Percentiles rank a stretch among this genome's conserved stretches.
These are phyloP conservation scores for Montifringilla adamsi DNA, from an alignment of 2,113 vertebrate genomes.

Conservation along the genomic window DNA sequence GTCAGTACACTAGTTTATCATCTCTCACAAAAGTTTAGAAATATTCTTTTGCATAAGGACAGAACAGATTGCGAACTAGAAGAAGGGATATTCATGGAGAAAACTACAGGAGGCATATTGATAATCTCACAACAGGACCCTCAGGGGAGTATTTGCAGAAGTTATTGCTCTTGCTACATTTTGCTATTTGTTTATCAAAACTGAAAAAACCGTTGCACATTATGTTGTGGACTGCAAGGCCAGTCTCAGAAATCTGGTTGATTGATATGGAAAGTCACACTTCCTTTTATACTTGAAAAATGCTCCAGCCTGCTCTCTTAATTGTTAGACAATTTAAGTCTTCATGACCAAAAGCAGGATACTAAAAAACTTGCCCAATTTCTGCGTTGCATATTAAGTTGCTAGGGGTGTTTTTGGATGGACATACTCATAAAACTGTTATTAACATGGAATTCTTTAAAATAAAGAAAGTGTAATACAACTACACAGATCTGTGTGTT, in stretches of 20 bases:
- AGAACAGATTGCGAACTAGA: not conserved
- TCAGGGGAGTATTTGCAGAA: not conserved
- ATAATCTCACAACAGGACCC: not conserved
- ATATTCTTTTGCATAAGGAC: not conserved
- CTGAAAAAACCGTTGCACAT: not conserved
- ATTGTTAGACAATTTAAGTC: not conserved
- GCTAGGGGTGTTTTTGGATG: not conserved
- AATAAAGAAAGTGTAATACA: not conserved
- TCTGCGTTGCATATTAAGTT: not conserved
- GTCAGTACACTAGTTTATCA: not conserved
- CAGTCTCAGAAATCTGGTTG: not conserved
- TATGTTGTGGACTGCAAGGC: not conserved
- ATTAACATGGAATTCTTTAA: not conserved
- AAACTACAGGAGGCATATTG: not conserved
- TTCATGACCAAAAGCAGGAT: not conserved
- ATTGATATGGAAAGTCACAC: not conserved
- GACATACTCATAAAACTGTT: not conserved
- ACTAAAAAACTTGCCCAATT: not conserved
- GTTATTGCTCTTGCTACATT: not conserved
- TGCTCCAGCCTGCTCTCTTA: not conserved
- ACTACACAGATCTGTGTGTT: not conserved
- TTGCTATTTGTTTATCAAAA: not conserved
- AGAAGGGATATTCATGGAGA: constrained; percentile 6
- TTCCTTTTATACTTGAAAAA: not conserved
- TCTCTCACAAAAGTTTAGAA: not conserved